Percentiles rank a stretch among this genome's conserved stretches.
phyloP scores from a whole-genome alignment of 2,797 vertebrate genomes.

The Diglossa cyanea region DNA sequence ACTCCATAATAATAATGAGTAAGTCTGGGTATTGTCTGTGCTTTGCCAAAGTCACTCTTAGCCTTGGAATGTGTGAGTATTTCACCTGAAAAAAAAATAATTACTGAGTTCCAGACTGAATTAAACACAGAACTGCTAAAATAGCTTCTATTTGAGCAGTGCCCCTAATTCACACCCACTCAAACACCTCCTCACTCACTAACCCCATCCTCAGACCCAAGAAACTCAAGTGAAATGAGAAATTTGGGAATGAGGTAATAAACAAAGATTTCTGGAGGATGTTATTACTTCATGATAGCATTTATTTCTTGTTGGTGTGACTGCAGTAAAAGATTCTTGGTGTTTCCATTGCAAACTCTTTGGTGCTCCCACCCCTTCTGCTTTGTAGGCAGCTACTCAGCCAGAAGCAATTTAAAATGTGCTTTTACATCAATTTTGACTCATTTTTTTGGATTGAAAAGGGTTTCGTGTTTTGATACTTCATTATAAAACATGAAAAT shows the following conservation, averaged over 20 bases:
- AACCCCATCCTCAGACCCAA: constrained; percentile 22
- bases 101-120: constrained; percentile 4
- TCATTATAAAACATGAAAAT: constrained; percentile 27
- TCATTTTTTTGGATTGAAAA: neutral
- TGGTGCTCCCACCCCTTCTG: neutral
- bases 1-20: neutral
- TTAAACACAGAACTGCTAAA: constrained; percentile 39
- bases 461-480: neutral
- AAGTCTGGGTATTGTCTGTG: neutral
- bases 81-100: constrained; percentile 45
- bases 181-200: constrained; percentile 5
- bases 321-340: neutral
- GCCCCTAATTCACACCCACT: constrained; percentile 45
- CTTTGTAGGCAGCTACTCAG: neutral
- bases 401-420: constrained; percentile 28
- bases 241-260: constrained; percentile 26
- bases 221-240: constrained; percentile 33
- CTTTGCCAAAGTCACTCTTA: constrained; percentile 14
- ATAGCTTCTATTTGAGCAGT: constrained; percentile 31
- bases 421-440: constrained; percentile 26
- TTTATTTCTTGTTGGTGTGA: neutral
- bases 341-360: constrained; percentile 39
- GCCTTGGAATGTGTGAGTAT: neutral
- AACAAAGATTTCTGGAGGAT: constrained; percentile 32
- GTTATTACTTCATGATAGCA: constrained; percentile 40